Conservation (phyloP, 1,140 invertebrate species). For the Eriocheir sinensis region DNA sequence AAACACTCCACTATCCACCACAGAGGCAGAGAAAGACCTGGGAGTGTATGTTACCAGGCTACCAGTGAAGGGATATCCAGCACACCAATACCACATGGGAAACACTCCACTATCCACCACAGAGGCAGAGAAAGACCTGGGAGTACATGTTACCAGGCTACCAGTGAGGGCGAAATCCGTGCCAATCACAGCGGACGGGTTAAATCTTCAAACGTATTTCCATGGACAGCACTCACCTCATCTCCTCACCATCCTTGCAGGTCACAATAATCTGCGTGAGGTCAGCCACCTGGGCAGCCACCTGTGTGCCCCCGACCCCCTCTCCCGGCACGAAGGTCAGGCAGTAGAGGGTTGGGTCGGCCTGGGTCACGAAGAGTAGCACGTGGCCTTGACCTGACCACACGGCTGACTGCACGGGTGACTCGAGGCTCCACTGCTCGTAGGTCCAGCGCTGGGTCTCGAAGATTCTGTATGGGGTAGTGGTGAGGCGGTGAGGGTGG, state of each 20-base stretch:
- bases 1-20: too few species aligned
- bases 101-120: too few species aligned
- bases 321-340: constrained; percentile 57
- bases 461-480: constrained; percentile 67
- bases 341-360: constrained; percentile 58
- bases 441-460: constrained; percentile 55
- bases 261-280: constrained; percentile 39
- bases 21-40: too few species aligned
- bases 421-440: constrained; percentile 66
- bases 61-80: too few species aligned
- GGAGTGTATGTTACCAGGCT: too few species aligned
- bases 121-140: too few species aligned
- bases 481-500: too few species aligned
- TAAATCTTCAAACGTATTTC: background rate
- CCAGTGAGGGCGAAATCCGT: too few species aligned
- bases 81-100: too few species aligned
- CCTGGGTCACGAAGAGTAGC: constrained; percentile 69
- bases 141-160: too few species aligned
- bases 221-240: constrained; percentile 30
- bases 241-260: constrained; percentile 31
- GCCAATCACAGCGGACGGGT: too few species aligned
- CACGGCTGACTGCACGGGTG: constrained; percentile 61
- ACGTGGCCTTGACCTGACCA: constrained; percentile 62
- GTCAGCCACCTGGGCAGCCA: constrained; percentile 65
- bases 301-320: constrained; percentile 60